Conservation (phyloP, 2,888 invertebrate genomes). For the Acronicta aceris region DNA sequence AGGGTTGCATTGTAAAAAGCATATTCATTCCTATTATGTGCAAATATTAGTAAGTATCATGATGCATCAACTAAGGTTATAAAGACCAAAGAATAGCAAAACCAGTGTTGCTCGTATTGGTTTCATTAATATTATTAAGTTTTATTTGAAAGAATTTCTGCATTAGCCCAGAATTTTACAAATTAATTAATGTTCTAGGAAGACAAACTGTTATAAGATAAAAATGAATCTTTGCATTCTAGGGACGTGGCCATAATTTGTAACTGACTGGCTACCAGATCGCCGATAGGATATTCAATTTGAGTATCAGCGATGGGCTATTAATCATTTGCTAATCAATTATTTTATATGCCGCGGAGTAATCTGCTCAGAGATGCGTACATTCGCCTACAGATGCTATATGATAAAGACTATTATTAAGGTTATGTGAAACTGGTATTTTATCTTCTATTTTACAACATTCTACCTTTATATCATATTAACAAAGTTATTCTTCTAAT, state of each 20-base stretch:
- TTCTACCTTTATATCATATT: constrained; percentile 4
- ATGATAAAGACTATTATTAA: constrained; percentile 37
- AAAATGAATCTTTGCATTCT: constrained; percentile 22
- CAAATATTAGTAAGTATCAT: background rate
- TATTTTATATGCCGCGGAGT: constrained; percentile 47
- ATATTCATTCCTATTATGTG: background rate
- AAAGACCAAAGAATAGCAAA: background rate
- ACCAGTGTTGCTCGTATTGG: background rate
- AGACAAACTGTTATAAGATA: too few species aligned
- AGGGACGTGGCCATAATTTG: constrained; percentile 42
- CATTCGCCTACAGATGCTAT: constrained; percentile 38
- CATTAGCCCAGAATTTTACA: background rate
- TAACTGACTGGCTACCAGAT: constrained; percentile 52
- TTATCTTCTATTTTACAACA: constrained; percentile 17
- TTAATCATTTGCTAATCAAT: constrained; percentile 56
- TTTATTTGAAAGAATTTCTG: too few species aligned
- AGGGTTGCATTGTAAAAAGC: constrained; percentile 4
- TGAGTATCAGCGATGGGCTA: constrained; percentile 43
- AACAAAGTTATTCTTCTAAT: background rate
- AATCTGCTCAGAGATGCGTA: constrained; percentile 47
- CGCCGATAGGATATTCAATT: constrained; percentile 53
- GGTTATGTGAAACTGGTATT: constrained; percentile 25
- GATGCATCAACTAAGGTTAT: background rate
- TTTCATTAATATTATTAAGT: background rate
- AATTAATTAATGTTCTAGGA: background rate